Evolutionary conservation across 2,888 invertebrate species (phyloP).

Genomic region (Elgonia sp.): DNA sequence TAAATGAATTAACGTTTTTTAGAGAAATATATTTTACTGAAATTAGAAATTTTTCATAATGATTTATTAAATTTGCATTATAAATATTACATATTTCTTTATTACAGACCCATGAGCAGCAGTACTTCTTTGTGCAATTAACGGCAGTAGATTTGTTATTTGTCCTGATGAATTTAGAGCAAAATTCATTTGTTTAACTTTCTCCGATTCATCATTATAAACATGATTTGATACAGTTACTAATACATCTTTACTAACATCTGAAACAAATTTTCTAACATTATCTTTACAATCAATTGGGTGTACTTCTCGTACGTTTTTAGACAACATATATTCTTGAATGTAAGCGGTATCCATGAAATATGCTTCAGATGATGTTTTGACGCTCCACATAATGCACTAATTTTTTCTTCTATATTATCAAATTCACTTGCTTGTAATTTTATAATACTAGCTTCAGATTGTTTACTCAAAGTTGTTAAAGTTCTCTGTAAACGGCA

Average conservation of each 20-base stretch:
- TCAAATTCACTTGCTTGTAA: not conserved
- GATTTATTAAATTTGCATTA: constrained; percentile 18
- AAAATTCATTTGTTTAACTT: constrained; percentile 4
- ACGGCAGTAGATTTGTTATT: constrained; percentile 3
- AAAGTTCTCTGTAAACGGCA: constrained; percentile 20
- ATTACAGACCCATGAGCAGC: constrained; percentile 32
- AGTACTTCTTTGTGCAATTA: not conserved
- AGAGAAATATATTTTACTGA: not conserved
- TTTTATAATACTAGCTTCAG: constrained; percentile 19
- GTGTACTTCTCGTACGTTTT: not conserved
- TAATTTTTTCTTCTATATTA: constrained; percentile 15
- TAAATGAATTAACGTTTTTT: constrained; percentile 10
- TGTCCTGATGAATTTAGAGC: constrained; percentile 1
- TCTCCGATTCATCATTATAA: not conserved
- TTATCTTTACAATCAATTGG: constrained; percentile 2
- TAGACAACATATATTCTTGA: not conserved
- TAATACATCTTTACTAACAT: not conserved
- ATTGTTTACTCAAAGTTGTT: constrained; percentile 25
- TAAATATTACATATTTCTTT: constrained; percentile 32
- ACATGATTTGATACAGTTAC: not conserved
- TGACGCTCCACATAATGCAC: constrained; percentile 15
- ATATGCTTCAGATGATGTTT: constrained; percentile 31
- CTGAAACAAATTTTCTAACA: not conserved
- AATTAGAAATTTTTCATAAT: constrained; percentile 28
- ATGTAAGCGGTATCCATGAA: constrained; percentile 1